Percentiles rank a stretch among this genome's conserved stretches.
Evolutionary conservation across 1,140 invertebrate genomes (phyloP).

Genomic region (Oppia nitens): DNA sequence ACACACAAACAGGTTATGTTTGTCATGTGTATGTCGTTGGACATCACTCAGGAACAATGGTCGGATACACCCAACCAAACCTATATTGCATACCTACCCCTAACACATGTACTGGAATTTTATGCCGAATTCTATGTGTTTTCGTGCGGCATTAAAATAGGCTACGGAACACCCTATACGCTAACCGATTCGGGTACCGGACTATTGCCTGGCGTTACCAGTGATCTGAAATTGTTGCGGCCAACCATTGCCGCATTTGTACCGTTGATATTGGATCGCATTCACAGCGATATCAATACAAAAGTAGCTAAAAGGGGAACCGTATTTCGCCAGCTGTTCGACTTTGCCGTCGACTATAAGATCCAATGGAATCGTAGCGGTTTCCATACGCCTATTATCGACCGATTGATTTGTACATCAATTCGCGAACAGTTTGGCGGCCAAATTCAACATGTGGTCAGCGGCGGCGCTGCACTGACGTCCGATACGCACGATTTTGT

Average conservation of each 20-base stretch:
- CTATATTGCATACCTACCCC: slow-evolving; percentile 25
- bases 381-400: slow-evolving; percentile 30
- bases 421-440: slow-evolving; percentile 69
- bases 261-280: slow-evolving; percentile 84
- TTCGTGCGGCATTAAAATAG: slow-evolving; percentile 12
- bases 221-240: slow-evolving; percentile 71
- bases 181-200: slow-evolving; percentile 27
- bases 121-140: slow-evolving; percentile 12
- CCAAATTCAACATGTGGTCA: slow-evolving; percentile 60
- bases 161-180: slow-evolving; percentile 29
- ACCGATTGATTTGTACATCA: slow-evolving; percentile 44
- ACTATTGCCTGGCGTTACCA: slow-evolving; percentile 55
- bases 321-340: slow-evolving; percentile 60
- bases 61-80: background rate
- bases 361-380: slow-evolving; percentile 38
- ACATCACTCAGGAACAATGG: background rate
- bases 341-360: slow-evolving; percentile 84
- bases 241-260: slow-evolving; percentile 90
- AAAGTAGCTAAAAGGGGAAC: slow-evolving; percentile 55
- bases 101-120: slow-evolving; percentile 25
- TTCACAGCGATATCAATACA: slow-evolving; percentile 85
- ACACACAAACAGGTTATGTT: slow-evolving; percentile 20
- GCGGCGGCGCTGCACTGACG: slow-evolving; percentile 84
- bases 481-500: slow-evolving; percentile 57
- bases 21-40: background rate